Evolutionary conservation across 2,113 vertebrate genomes (phyloP).

Genomic region (Misgurnus anguillicaudatus): DNA sequence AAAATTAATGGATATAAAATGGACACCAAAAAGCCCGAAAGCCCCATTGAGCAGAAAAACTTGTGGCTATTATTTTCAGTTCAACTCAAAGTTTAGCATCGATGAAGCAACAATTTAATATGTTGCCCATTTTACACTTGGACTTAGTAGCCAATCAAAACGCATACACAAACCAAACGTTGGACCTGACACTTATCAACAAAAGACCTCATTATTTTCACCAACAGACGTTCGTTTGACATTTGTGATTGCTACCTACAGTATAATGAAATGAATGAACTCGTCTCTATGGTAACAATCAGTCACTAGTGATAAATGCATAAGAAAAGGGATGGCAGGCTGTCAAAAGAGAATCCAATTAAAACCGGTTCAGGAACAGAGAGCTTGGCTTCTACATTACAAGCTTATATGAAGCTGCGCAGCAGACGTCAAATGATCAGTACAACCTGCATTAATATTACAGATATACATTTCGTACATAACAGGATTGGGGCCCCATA

Average conservation of each 20-base stretch:
- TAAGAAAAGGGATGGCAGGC: slow-evolving; percentile 8
- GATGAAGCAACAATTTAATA: slow-evolving; percentile 6
- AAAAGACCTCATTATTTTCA: slow-evolving; percentile 3
- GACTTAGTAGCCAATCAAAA: background rate
- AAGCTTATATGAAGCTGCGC: background rate
- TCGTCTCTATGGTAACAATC: slow-evolving; percentile 6
- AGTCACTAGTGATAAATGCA: slow-evolving; percentile 8
- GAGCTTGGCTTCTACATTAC: background rate
- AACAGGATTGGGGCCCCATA: background rate
- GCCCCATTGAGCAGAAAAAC: background rate
- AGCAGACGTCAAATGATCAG: slow-evolving; percentile 1
- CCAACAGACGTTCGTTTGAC: background rate
- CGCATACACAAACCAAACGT: background rate
- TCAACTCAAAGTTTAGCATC: slow-evolving; percentile 5
- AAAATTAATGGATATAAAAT: slow-evolving; percentile 1
- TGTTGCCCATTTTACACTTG: background rate
- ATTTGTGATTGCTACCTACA: slow-evolving; percentile 7
- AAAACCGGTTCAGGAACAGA: slow-evolving; percentile 18
- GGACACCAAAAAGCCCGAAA: no score
- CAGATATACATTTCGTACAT: no score
- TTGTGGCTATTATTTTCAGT: slow-evolving; percentile 23
- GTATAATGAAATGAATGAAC: slow-evolving; percentile 7
- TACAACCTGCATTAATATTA: background rate
- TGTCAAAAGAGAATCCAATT: slow-evolving; percentile 25
- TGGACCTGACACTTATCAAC: background rate